Percentiles rank a stretch among this genome's conserved stretches.
phyloP scores from a whole-genome alignment of 2,113 vertebrate genomes.

The Hystrix brachyura region DNA sequence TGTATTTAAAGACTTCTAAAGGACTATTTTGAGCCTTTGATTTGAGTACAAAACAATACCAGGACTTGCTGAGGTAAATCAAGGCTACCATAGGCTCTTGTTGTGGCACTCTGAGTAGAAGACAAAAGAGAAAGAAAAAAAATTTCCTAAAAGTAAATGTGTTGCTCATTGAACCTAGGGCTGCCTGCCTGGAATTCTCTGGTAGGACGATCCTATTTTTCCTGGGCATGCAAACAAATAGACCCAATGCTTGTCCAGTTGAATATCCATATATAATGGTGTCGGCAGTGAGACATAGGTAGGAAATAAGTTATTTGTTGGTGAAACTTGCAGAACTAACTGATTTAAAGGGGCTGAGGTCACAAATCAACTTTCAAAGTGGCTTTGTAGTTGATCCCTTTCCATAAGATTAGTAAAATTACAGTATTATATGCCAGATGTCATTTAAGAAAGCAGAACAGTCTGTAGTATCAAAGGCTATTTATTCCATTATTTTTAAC shows the following conservation, averaged over 20 bases:
- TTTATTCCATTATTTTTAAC: constrained; percentile 63
- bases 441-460: constrained; percentile 50
- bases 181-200: not conserved
- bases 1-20: constrained; percentile 66
- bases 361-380: constrained; percentile 55
- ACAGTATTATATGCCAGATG: constrained; percentile 37
- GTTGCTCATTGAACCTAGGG: not conserved
- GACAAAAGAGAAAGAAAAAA: constrained; percentile 13
- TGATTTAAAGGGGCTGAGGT: not conserved
- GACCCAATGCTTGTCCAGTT: not conserved
- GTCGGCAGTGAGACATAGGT: not conserved
- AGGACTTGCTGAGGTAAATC: constrained; percentile 14
- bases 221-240: not conserved
- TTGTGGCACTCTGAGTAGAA: not conserved
- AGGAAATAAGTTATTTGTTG: not conserved
- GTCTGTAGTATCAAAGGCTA: constrained; percentile 48
- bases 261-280: not conserved
- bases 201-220: not conserved
- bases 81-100: constrained; percentile 11
- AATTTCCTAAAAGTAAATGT: not conserved
- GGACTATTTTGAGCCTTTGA: constrained; percentile 46
- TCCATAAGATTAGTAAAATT: constrained; percentile 46
- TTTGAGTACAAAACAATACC: constrained; percentile 49
- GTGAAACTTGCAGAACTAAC: not conserved
- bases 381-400: constrained; percentile 58